Percentiles rank a stretch among this genome's conserved stretches.
Evolutionary conservation across 2,113 vertebrate genomes (phyloP).

Genomic region (Seriola quinqueradiata): DNA sequence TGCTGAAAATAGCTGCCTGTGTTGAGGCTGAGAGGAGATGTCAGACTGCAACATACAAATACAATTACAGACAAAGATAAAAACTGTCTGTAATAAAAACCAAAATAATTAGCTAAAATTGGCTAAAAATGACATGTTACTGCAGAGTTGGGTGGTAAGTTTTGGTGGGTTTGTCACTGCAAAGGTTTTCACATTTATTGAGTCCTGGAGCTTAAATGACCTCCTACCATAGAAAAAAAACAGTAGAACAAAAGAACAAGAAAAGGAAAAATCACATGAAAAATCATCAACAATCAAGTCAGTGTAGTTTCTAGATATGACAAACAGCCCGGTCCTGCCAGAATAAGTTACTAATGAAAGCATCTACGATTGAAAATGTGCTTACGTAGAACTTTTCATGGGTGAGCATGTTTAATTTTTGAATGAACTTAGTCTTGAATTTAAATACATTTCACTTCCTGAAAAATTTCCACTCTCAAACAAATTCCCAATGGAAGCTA

Average conservation of each 20-base stretch:
- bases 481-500: slow-evolving; percentile 4
- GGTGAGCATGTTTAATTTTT: neutral
- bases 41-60: neutral
- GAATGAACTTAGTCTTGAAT: slow-evolving; percentile 5
- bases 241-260: too few species aligned
- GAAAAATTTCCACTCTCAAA: slow-evolving; percentile 5
- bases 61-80: neutral
- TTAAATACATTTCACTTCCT: slow-evolving; percentile 15
- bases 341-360: neutral
- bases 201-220: neutral
- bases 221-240: neutral
- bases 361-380: neutral
- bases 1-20: neutral
- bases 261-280: neutral
- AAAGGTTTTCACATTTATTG: neutral
- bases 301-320: neutral
- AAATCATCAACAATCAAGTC: slow-evolving; percentile 3
- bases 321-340: neutral
- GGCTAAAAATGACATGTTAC: neutral
- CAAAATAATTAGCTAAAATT: neutral
- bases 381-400: slow-evolving; percentile 11
- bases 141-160: neutral
- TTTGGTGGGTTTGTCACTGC: neutral
- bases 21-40: too few species aligned
- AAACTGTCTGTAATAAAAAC: neutral